Conservation (phyloP, 2,113 vertebrate species). For the Oostethus manadensis region DNA sequence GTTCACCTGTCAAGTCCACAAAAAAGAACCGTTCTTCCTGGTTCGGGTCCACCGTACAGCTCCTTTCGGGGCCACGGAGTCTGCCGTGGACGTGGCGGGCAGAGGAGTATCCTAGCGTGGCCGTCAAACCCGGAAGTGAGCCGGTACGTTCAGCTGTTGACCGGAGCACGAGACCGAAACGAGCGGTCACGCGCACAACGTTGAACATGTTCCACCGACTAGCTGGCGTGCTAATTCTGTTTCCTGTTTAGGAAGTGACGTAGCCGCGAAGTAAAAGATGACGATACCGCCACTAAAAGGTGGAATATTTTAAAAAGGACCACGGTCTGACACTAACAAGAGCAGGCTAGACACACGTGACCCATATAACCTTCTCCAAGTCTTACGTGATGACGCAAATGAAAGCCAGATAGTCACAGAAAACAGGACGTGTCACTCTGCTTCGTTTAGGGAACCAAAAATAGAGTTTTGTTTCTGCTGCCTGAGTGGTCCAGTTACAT, state of each 20-base stretch:
- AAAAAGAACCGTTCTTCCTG: slow-evolving; percentile 77
- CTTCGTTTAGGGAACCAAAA: too few species aligned
- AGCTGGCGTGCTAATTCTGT: neutral
- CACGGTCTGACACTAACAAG: too few species aligned
- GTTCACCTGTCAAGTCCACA: slow-evolving; percentile 59
- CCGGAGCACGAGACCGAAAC: neutral
- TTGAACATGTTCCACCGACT: slow-evolving; percentile 34
- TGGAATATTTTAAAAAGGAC: too few species aligned
- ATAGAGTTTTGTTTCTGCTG: too few species aligned
- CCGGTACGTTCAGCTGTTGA: neutral
- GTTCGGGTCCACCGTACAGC: slow-evolving; percentile 50
- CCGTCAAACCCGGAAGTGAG: neutral
- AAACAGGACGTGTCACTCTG: too few species aligned
- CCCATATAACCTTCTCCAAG: too few species aligned
- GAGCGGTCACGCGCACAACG: slow-evolving; percentile 16
- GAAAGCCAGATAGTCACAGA: too few species aligned
- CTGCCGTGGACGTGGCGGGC: neutral
- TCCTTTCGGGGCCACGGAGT: neutral
- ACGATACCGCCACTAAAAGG: too few species aligned
- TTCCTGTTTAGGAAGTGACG: slow-evolving; percentile 47
- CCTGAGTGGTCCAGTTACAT: too few species aligned
- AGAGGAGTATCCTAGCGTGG: neutral
- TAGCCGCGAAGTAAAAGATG: neutral
- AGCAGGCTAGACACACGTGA: too few species aligned
- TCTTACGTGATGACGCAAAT: too few species aligned